These are phyloP conservation scores for Leucophenga varia DNA, from an alignment of 1,140 invertebrate species.

Conservation along the genomic window DNA sequence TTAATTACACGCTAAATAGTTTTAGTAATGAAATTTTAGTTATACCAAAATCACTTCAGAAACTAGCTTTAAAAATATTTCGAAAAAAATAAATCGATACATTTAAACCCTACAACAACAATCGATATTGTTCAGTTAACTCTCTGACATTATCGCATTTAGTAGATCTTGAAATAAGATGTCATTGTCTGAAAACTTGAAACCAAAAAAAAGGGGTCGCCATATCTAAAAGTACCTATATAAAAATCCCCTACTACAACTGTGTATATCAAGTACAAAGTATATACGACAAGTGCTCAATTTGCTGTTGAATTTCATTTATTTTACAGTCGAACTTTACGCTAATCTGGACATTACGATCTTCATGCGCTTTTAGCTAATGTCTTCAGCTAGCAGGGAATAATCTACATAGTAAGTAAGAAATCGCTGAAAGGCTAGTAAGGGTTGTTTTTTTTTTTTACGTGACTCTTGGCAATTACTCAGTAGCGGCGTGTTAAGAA, in stretches of 20 bases:
- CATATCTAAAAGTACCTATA: too few species aligned
- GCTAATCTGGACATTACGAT: slow-evolving; percentile 34
- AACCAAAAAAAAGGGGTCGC: too few species aligned
- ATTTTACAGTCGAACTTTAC: background rate
- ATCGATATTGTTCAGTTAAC: background rate
- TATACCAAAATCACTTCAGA: too few species aligned
- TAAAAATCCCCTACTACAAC: too few species aligned
- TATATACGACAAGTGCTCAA: slow-evolving; percentile 53
- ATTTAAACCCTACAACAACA: slow-evolving; percentile 11
- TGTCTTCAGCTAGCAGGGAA: slow-evolving; percentile 12
- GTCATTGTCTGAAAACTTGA: too few species aligned
- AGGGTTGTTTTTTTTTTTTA: slow-evolving; percentile 24
- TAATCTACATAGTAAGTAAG: slow-evolving; percentile 7
- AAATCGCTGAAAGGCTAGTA: slow-evolving; percentile 1
- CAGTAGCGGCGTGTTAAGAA: slow-evolving; percentile 23
- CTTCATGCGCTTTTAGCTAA: slow-evolving; percentile 52
- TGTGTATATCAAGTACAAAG: too few species aligned
- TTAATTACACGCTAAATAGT: slow-evolving; percentile 13
- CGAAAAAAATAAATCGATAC: too few species aligned
- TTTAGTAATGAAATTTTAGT: too few species aligned
- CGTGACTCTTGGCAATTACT: slow-evolving; percentile 48
- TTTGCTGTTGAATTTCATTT: slow-evolving; percentile 26
- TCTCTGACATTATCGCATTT: slow-evolving; percentile 11
- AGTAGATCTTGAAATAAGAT: too few species aligned
- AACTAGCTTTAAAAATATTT: too few species aligned